Base-by-base conservation (phyloP, 2,113 vertebrate genomes). In the Panthera leo region DNA sequence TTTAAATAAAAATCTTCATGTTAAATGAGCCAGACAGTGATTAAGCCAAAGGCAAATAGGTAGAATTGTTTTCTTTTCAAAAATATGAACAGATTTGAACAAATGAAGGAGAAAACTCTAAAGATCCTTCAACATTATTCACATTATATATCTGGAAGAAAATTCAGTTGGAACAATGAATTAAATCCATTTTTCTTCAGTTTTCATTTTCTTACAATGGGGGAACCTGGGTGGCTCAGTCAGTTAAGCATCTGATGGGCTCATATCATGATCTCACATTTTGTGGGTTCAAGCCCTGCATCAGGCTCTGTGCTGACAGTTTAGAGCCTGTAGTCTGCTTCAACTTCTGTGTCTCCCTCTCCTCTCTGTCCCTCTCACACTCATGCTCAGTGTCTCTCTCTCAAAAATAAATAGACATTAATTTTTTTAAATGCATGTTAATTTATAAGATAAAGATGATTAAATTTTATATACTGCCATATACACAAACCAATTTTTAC, bases 11-110 rank as follows among this genome's bases (percentile, higher is more conserved):
- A 92, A 45, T 29, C 1, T 6, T 3, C 3, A 61, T 12, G 68
- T 83, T 68, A 97, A 94, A 63, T 89, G 95, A 75, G 58, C 0
- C 7, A 82, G 21, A 19, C 27, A 16, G 94, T 15, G 86, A 97
- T 70, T 75, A 5, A 75, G 4, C 71, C 2, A 75, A 93, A 95
- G 27, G 67, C 4, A 86, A 91, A 70, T 34, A 27, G 31, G 19
- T 11, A 31, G 7, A 70, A 53, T 63, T 85, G 18, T 34, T 90
- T 93, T 70, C 11, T 63, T 14, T 85, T 91, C 31, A 45, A 83
- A 79, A 95, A 95, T 25, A n/a, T 4, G 9, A 34, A 9, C 0
- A 71, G 31, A 82, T 83, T 48, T 85, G 23, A 89, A 3, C 58
- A 96, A 96, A 89, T n/a, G 0, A 76, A 96, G 80, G 8, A 34